These are phyloP conservation scores for Strix occidentalis DNA, from an alignment of 2,797 vertebrate genomes.

Conservation along the genomic window DNA sequence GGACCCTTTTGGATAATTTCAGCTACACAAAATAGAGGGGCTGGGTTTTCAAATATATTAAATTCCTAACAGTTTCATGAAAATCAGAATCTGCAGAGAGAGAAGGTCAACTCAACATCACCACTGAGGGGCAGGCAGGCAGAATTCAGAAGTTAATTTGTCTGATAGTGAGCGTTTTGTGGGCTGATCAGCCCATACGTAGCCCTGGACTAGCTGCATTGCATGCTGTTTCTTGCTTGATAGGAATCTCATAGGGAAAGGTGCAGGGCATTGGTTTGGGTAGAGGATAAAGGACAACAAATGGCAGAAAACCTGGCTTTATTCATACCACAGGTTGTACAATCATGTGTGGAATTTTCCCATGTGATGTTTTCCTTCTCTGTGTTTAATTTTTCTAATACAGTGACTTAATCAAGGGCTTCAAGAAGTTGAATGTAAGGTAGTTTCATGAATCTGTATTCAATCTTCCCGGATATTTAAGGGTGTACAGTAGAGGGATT, in stretches of 20 bases:
- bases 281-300: background rate
- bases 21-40: background rate
- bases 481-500: background rate
- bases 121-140: background rate
- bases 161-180: fast-evolving
- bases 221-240: background rate
- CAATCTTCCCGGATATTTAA: background rate
- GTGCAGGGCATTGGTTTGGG: background rate
- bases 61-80: background rate
- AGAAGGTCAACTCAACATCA: background rate
- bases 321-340: background rate
- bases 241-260: background rate
- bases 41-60: background rate
- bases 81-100: background rate
- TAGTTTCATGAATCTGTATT: background rate
- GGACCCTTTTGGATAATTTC: background rate
- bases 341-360: background rate
- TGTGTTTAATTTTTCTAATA: background rate
- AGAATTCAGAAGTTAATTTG: background rate
- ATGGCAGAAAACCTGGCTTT: background rate
- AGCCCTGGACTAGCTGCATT: background rate
- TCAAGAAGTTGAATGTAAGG: background rate
- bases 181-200: fast-evolving
- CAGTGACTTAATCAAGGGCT: background rate
- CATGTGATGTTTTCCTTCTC: background rate